phyloP scores from a whole-genome alignment of 2,113 vertebrate genomes.

The Oxyura jamaicensis region DNA sequence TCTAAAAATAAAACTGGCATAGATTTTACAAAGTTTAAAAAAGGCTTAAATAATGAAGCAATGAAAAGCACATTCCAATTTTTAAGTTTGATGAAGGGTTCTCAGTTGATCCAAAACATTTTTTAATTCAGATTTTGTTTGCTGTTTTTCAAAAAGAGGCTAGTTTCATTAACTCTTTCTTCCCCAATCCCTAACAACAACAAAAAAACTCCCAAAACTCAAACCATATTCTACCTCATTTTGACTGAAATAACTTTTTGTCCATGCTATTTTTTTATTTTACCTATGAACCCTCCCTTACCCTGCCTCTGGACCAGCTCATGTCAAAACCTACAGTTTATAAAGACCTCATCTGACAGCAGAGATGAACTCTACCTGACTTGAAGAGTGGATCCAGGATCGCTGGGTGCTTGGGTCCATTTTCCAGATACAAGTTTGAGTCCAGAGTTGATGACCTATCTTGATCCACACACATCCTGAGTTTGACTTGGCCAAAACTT shows the following conservation, averaged over 20 bases:
- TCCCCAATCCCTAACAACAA: not conserved
- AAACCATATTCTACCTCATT: not conserved
- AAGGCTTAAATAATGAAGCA: not conserved
- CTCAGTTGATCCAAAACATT: not conserved
- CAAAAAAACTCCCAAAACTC: not conserved
- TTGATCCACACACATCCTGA: not conserved
- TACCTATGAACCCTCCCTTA: not conserved
- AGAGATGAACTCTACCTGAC: not conserved
- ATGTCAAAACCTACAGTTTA: not conserved
- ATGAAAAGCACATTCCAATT: not conserved
- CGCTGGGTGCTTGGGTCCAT: not conserved
- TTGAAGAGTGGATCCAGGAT: not conserved
- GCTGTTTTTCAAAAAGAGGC: accelerated
- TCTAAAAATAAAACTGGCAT: conserved; percentile 23
- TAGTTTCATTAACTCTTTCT: not conserved
- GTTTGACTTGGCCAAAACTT: not conserved
- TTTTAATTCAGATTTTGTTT: not conserved
- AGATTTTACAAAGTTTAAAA: not conserved
- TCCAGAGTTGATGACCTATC: not conserved
- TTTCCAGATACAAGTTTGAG: not conserved
- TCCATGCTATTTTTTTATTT: not conserved
- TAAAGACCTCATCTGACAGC: not conserved
- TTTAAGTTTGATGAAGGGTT: not conserved
- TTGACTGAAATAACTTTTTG: not conserved
- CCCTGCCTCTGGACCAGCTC: not conserved